phyloP scores from a whole-genome alignment of 2,888 invertebrate species.

The Pseudococcus viburni region DNA sequence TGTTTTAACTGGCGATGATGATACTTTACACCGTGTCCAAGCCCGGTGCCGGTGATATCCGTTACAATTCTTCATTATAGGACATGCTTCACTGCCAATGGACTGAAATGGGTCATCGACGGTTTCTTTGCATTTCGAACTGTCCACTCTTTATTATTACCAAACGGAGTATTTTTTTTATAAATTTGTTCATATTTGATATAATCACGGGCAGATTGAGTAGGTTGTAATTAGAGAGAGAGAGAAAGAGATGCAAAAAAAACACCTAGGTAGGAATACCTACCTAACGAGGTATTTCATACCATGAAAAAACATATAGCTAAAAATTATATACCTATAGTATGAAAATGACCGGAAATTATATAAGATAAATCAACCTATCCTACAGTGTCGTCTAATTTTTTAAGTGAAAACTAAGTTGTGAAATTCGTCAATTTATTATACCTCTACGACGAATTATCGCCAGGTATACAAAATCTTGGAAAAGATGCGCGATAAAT shows the following conservation, averaged over 20 bases:
- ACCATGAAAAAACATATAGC: not conserved
- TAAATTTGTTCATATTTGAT: constrained; percentile 25
- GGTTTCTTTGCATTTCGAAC: constrained; percentile 40
- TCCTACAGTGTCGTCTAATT: not conserved
- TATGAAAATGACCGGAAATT: constrained; percentile 45
- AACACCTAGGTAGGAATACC: not conserved
- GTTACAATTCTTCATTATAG: constrained; percentile 59
- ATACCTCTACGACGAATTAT: not conserved
- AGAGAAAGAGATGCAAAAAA: not conserved
- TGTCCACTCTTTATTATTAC: constrained; percentile 34
- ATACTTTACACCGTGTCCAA: constrained; percentile 36
- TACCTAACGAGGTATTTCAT: not conserved
- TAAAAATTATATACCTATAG: not conserved
- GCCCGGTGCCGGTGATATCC: constrained; percentile 54
- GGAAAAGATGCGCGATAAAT: constrained; percentile 6
- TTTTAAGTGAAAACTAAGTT: constrained; percentile 30
- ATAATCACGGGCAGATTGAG: not conserved
- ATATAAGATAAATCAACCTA: constrained; percentile 37
- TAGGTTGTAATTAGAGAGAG: not conserved
- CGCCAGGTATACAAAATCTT: not conserved
- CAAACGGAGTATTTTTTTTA: constrained; percentile 23
- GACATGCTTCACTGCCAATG: constrained; percentile 53
- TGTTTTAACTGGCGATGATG: constrained; percentile 9
- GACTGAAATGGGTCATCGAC: constrained; percentile 59
- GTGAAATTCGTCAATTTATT: constrained; percentile 18